Conservation (phyloP, 1,140 invertebrate genomes). For the Danaus plexippus region DNA sequence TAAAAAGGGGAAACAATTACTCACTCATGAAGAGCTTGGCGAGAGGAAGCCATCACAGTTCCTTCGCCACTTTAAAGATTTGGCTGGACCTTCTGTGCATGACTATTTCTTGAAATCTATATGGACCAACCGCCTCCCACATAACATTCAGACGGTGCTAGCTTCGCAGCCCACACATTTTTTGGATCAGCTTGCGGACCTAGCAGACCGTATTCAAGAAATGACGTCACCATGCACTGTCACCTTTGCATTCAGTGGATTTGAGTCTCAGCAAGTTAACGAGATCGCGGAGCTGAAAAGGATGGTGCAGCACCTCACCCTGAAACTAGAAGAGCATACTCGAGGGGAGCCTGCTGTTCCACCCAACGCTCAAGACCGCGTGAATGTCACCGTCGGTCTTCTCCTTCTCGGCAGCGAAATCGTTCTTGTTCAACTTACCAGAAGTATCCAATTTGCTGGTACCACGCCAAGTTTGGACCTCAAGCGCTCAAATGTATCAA, state of each 20-base stretch:
- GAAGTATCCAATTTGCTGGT: slow-evolving; percentile 9
- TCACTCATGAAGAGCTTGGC: slow-evolving; percentile 16
- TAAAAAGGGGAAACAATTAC: slow-evolving; percentile 19
- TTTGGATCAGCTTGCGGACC: slow-evolving; percentile 16
- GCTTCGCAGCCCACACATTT: slow-evolving; percentile 13
- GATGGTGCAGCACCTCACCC: slow-evolving; percentile 7
- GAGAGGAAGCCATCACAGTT: slow-evolving; percentile 23
- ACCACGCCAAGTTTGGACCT: slow-evolving; percentile 3
- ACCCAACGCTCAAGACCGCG: background rate
- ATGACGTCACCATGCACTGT: slow-evolving; percentile 12
- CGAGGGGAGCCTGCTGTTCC: background rate
- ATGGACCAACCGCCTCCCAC: slow-evolving; percentile 10
- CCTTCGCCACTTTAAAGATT: slow-evolving; percentile 13
- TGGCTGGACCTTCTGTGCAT: slow-evolving; percentile 17
- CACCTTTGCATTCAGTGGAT: background rate
- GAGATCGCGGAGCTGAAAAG: slow-evolving; percentile 16
- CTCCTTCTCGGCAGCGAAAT: background rate
- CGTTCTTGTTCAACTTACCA: slow-evolving; percentile 5
- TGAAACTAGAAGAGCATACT: slow-evolving; percentile 3
- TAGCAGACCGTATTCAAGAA: slow-evolving; percentile 21
- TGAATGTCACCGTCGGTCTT: slow-evolving; percentile 2
- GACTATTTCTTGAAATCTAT: slow-evolving; percentile 14
- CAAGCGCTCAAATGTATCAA: slow-evolving; percentile 3
- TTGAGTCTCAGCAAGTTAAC: too few species aligned
- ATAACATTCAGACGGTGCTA: slow-evolving; percentile 15